Percentiles rank a stretch among this genome's conserved stretches.
Evolutionary conservation across 1,140 invertebrate species (phyloP).

Genomic region (Drosophila hydei): DNA sequence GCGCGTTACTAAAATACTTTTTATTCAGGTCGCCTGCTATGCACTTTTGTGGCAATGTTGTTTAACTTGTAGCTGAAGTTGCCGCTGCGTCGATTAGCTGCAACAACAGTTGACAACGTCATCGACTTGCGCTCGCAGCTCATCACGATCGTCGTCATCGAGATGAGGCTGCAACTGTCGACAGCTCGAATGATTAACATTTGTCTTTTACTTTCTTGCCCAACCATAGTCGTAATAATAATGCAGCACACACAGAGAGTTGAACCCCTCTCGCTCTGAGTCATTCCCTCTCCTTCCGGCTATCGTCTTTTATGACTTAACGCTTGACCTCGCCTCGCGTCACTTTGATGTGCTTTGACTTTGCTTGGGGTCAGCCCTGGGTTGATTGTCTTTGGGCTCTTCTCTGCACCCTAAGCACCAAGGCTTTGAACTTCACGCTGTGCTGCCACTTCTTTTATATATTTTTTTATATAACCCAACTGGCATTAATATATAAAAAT

Average conservation of each 20-base stretch:
- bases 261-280: conserved; percentile 6
- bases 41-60: conserved; percentile 44
- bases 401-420: conserved; percentile 10
- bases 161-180: conserved; percentile 37
- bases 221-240: conserved; percentile 3
- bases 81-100: conserved; percentile 31
- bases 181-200: conserved; percentile 59
- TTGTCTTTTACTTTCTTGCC: conserved; percentile 57
- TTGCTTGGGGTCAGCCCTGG: conserved; percentile 56
- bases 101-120: conserved; percentile 54
- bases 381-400: conserved; percentile 7
- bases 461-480: conserved; percentile 7
- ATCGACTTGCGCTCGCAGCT: conserved; percentile 53
- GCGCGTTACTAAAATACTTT: conserved; percentile 71
- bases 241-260: conserved; percentile 10
- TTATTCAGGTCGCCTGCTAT: conserved; percentile 66
- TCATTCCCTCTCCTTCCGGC: conserved; percentile 8
- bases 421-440: conserved; percentile 72
- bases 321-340: conserved; percentile 75
- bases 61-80: conserved; percentile 16
- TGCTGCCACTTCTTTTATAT: conserved; percentile 57
- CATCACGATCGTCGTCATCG: conserved; percentile 3
- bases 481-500: conserved; percentile 38
- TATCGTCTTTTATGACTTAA: conserved; percentile 67
- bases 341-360: conserved; percentile 76